A percentile compares a stretch with the other conserved stretches of the same genome.
Evolutionary conservation across 2,797 vertebrate genomes (phyloP).

Genomic region (Chiloscyllium punctatum): DNA sequence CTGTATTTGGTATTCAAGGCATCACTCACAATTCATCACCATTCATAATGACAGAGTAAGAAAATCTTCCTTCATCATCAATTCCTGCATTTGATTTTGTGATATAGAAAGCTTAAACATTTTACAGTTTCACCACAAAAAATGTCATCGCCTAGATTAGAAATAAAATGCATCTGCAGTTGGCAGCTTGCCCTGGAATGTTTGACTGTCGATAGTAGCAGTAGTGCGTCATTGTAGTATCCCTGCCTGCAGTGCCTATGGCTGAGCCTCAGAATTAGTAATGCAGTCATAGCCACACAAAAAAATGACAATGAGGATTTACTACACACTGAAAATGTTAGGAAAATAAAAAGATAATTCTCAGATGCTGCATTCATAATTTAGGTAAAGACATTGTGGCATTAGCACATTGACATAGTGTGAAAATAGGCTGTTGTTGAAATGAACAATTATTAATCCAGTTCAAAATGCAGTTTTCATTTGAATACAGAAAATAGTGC

Average conservation of each 20-base stretch:
- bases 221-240: conserved; percentile 14
- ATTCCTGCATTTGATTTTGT: not conserved
- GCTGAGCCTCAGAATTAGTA: not conserved
- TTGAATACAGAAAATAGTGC: not conserved
- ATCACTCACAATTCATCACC: not conserved
- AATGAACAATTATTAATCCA: not conserved
- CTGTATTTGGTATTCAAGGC: not conserved
- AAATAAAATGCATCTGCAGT: not conserved
- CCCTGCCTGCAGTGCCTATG: conserved; percentile 17
- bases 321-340: conserved; percentile 2
- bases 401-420: not conserved
- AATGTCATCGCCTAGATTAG: not conserved
- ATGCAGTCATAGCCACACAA: not conserved
- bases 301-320: conserved; percentile 21
- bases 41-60: not conserved
- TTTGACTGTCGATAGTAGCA: conserved; percentile 5
- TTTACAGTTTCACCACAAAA: not conserved
- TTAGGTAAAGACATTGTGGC: not conserved
- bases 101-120: not conserved
- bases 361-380: not conserved
- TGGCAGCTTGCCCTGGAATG: conserved; percentile 19
- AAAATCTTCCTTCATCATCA: not conserved
- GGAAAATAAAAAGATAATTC: not conserved
- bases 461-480: not conserved
- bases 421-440: not conserved